Evolutionary conservation across 2,888 invertebrate species (phyloP).

Genomic region (Rhimphoctona megacephalus): DNA sequence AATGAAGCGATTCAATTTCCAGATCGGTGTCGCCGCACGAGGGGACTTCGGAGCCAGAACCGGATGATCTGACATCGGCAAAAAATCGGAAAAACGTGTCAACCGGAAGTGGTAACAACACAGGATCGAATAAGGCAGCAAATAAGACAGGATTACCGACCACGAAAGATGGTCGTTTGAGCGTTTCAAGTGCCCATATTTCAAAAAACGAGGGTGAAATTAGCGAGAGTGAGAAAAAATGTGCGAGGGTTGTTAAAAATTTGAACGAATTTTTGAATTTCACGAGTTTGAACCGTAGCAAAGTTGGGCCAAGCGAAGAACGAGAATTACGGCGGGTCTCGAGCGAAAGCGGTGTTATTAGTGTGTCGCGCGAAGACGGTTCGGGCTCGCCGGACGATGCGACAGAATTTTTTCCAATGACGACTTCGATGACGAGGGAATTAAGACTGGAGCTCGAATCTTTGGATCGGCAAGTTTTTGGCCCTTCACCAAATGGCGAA

Average conservation of each 20-base stretch:
- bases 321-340: constrained; percentile 79
- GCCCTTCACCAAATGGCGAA: constrained; percentile 84
- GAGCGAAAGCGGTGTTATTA: constrained; percentile 79
- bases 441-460: constrained; percentile 93
- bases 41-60: constrained; percentile 76
- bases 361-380: constrained; percentile 78
- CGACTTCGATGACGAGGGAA: constrained; percentile 94
- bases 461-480: constrained; percentile 93
- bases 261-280: constrained; percentile 94
- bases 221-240: constrained; percentile 74
- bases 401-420: constrained; percentile 94
- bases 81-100: constrained; percentile 79
- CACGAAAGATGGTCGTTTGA: constrained; percentile 71
- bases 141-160: constrained; percentile 75
- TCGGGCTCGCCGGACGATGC: constrained; percentile 92
- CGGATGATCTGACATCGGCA: constrained; percentile 75
- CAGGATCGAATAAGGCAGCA: constrained; percentile 65
- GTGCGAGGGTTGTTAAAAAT: constrained; percentile 89
- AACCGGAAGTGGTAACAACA: constrained; percentile 78
- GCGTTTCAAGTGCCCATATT: not conserved
- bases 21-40: constrained; percentile 77
- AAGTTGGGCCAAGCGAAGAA: constrained; percentile 84
- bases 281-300: constrained; percentile 89
- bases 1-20: not conserved
- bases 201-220: constrained; percentile 24